Conservation (phyloP, 2,888 invertebrate genomes). For the Trachelus troglodyta region DNA sequence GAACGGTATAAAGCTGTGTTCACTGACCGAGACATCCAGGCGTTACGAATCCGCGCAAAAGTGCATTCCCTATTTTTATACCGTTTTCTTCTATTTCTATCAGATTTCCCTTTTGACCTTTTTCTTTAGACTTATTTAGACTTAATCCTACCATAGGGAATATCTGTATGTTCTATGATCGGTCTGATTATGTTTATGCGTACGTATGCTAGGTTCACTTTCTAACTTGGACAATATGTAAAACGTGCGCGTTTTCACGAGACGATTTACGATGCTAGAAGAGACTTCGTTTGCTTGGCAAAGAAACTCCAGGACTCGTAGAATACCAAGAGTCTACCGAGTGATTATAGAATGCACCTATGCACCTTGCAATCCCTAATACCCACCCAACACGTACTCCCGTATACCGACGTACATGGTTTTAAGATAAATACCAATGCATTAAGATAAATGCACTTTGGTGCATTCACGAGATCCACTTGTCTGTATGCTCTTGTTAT, state of each 20-base stretch:
- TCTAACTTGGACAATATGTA: background rate
- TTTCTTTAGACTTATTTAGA: background rate
- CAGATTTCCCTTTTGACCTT: background rate
- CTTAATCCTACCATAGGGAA: background rate
- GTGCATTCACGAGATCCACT: background rate
- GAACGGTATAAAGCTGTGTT: constrained; percentile 9
- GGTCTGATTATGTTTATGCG: background rate
- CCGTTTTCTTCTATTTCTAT: background rate
- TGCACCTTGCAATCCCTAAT: background rate
- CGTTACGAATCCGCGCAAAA: background rate
- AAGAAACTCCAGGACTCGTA: background rate
- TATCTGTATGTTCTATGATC: background rate
- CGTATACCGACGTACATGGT: background rate
- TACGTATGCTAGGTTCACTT: background rate
- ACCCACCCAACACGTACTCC: background rate
- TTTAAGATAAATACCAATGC: background rate
- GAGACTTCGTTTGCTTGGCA: background rate
- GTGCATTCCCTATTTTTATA: background rate
- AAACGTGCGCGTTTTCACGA: background rate
- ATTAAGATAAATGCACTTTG: background rate
- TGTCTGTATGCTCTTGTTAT: constrained; percentile 11
- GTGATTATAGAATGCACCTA: background rate
- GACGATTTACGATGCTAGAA: background rate
- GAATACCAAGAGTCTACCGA: background rate
- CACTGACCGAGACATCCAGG: constrained; percentile 18